Conservation (phyloP, 2,888 invertebrate genomes). For the Drosophila rellima region DNA sequence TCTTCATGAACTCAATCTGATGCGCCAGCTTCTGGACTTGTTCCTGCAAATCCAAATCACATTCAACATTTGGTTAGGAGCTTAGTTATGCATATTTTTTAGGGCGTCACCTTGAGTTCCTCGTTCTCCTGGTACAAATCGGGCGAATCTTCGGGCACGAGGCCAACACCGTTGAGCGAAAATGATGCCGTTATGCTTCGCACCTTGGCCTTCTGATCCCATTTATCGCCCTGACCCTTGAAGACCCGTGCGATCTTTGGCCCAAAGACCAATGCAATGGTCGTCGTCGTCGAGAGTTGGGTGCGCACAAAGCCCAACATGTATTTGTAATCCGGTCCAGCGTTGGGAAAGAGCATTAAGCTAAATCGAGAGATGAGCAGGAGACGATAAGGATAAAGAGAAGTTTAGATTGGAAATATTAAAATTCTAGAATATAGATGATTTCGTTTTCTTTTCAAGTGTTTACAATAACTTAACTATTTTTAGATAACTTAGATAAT, state of each 20-base stretch:
- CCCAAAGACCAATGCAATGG: constrained; percentile 85
- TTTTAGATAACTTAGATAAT: background rate
- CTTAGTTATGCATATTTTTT: background rate
- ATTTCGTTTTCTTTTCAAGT: no score
- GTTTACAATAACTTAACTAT: background rate
- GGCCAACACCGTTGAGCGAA: constrained; percentile 93
- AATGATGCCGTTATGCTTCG: constrained; percentile 94
- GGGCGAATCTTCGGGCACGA: constrained; percentile 93
- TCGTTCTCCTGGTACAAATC: constrained; percentile 96
- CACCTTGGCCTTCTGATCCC: constrained; percentile 94
- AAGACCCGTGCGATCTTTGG: constrained; percentile 92
- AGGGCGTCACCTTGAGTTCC: constrained; percentile 90
- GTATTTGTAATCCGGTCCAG: constrained; percentile 97
- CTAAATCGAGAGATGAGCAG: constrained; percentile 85
- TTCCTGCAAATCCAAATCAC: constrained; percentile 87
- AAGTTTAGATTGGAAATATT: no score
- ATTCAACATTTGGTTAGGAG: accelerated
- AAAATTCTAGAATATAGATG: no score
- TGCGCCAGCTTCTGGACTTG: constrained; percentile 96
- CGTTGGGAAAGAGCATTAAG: constrained; percentile 93
- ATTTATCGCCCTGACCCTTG: constrained; percentile 94
- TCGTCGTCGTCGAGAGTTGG: constrained; percentile 95
- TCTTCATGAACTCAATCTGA: constrained; percentile 97
- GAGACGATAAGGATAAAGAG: background rate
- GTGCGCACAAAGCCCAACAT: constrained; percentile 96